Percentiles rank a stretch among this genome's conserved stretches.
Conservation (phyloP, 2,797 vertebrate genomes). For the Emys orbicularis region DNA sequence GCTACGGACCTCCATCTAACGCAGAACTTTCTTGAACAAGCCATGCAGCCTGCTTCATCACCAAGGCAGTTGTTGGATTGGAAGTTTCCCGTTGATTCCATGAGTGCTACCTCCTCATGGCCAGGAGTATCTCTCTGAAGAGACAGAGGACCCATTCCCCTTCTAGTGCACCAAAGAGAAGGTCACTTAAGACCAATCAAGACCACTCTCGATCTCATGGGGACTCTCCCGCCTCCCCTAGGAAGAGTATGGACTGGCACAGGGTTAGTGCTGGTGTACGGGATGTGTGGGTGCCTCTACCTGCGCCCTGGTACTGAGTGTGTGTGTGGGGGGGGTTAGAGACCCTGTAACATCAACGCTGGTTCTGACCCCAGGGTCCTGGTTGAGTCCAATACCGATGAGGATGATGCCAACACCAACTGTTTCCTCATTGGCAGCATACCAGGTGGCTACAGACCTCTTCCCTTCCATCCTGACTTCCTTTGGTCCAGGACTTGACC, state of each 20-base stretch:
- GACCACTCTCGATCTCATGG: not conserved
- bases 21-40: not conserved
- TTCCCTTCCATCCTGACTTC: not conserved
- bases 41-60: not conserved
- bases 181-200: not conserved
- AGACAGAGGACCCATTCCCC: not conserved
- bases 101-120: not conserved
- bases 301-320: not conserved
- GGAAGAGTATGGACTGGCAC: not conserved
- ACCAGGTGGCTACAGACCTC: not conserved
- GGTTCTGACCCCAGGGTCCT: not conserved
- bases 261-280: not conserved
- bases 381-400: not conserved
- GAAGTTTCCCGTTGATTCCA: not conserved
- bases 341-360: not conserved
- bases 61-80: not conserved
- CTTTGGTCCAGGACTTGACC: not conserved
- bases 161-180: not conserved
- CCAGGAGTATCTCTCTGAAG: not conserved
- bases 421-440: not conserved
- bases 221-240: not conserved
- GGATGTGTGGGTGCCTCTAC: not conserved
- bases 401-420: not conserved
- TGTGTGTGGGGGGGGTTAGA: not conserved
- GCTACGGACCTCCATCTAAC: not conserved